Evolutionary conservation across 2,888 invertebrate genomes (phyloP).

Genomic region (Drosophila gaucha): DNA sequence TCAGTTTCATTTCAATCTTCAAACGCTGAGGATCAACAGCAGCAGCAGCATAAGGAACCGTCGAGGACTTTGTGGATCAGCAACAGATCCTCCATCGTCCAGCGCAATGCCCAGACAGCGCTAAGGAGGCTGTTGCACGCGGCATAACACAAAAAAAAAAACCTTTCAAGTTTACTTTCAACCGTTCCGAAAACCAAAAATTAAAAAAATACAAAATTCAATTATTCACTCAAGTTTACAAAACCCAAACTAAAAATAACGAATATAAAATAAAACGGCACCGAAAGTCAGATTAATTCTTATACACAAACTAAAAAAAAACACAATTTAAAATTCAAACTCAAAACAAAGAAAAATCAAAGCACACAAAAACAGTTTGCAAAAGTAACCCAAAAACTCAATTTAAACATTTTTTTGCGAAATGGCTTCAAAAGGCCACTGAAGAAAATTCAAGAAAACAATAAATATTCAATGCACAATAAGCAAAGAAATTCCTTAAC

Average conservation of each 20-base stretch:
- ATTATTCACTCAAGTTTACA: constrained; percentile 45
- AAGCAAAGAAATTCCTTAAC: constrained; percentile 18
- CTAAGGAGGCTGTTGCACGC: constrained; percentile 65
- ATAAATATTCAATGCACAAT: constrained; percentile 21
- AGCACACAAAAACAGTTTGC: constrained; percentile 37
- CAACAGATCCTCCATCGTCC: constrained; percentile 55
- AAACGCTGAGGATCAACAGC: constrained; percentile 75
- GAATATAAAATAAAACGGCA: constrained; percentile 35
- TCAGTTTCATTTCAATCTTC: constrained; percentile 83
- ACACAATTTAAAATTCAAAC: constrained; percentile 24
- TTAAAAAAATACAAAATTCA: constrained; percentile 30
- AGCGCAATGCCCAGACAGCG: constrained; percentile 62
- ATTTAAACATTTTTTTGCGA: constrained; percentile 41
- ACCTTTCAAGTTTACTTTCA: constrained; percentile 57
- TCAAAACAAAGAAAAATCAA: constrained; percentile 8
- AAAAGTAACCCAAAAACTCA: constrained; percentile 31
- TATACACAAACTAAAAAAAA: constrained; percentile 48
- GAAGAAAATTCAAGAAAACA: constrained; percentile 10
- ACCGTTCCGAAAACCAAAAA: constrained; percentile 42
- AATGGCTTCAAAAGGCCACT: constrained; percentile 45
- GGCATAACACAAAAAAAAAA: constrained; percentile 42
- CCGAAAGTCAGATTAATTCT: constrained; percentile 81
- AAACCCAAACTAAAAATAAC: constrained; percentile 33
- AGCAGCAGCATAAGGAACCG: constrained; percentile 56
- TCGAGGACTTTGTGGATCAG: constrained; percentile 56